A percentile compares a stretch with the other conserved stretches of the same genome.
These are phyloP conservation scores for Halcyon senegalensis DNA, from an alignment of 2,113 vertebrate species.

Conservation along the genomic window DNA sequence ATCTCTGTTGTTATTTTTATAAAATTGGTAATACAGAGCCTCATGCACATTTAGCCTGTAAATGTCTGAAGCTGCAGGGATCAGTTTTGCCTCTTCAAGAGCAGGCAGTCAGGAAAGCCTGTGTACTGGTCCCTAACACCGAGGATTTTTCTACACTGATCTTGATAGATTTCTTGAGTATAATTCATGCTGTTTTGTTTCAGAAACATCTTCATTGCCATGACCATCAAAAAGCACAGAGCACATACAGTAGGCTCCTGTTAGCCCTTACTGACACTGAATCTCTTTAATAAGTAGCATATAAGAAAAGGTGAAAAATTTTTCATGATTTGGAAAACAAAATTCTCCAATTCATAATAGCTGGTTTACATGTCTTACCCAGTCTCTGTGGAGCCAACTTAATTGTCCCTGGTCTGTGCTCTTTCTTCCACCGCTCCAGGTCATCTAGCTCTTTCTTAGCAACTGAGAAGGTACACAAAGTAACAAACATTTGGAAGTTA, in stretches of 20 bases:
- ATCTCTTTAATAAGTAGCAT: background rate
- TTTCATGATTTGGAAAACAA: background rate
- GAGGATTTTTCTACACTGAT: background rate
- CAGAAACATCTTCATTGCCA: background rate
- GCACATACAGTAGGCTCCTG: background rate
- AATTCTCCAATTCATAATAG: background rate
- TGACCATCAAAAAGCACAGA: background rate
- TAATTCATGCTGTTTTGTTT: background rate
- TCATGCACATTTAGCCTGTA: background rate
- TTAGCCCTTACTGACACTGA: background rate
- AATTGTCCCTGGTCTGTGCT: slow-evolving; percentile 67
- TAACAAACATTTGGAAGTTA: background rate
- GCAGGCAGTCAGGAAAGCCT: background rate
- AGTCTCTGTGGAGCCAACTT: slow-evolving; percentile 71
- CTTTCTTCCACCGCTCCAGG: slow-evolving; percentile 73
- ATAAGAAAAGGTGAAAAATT: background rate
- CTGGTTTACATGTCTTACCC: slow-evolving; percentile 73
- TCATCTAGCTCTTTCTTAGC: slow-evolving; percentile 80
- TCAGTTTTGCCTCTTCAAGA: background rate
- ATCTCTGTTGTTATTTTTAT: background rate
- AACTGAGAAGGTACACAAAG: slow-evolving; percentile 67
- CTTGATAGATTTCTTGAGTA: background rate
- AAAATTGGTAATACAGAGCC: background rate
- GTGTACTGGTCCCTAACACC: background rate
- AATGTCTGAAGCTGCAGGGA: background rate